These are phyloP conservation scores for Hydrotaea diabolus DNA, from an alignment of 2,888 invertebrate genomes.

Conservation along the genomic window DNA sequence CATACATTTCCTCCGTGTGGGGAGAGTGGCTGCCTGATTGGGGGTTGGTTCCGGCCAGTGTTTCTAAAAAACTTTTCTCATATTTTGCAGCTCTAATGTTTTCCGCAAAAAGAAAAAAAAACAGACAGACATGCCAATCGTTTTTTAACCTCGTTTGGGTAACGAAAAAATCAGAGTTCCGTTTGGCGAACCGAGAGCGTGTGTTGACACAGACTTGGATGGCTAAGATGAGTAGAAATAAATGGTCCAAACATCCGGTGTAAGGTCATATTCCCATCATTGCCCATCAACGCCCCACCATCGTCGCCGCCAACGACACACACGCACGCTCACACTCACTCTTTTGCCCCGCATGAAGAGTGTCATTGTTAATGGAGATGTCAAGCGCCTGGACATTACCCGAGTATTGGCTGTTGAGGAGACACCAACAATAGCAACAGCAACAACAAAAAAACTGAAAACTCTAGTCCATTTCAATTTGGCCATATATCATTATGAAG, in stretches of 20 bases:
- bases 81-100: slow-evolving; percentile 39
- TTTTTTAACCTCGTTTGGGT: not conserved
- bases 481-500: slow-evolving; percentile 49
- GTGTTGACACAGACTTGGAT: slow-evolving; percentile 7
- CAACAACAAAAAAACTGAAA: not conserved
- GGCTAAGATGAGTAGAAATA: slow-evolving; percentile 34
- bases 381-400: slow-evolving; percentile 50
- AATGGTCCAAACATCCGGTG: slow-evolving; percentile 66
- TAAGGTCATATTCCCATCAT: slow-evolving; percentile 45
- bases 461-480: slow-evolving; percentile 51
- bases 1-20: not conserved
- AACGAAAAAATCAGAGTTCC: slow-evolving; percentile 46
- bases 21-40: slow-evolving; percentile 18
- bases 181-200: slow-evolving; percentile 22
- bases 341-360: not conserved
- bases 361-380: slow-evolving; percentile 49
- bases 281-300: not conserved
- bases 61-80: slow-evolving; percentile 1
- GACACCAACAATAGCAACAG: too few relatives aligned
- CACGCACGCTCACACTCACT: not conserved
- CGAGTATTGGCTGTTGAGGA: not conserved
- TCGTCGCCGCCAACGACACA: not conserved
- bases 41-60: not conserved
- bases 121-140: slow-evolving; percentile 1
- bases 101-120: slow-evolving; percentile 46